These are phyloP conservation scores for Rhagophthalmus giganteus DNA, from an alignment of 2,888 invertebrate genomes.

Conservation along the genomic window DNA sequence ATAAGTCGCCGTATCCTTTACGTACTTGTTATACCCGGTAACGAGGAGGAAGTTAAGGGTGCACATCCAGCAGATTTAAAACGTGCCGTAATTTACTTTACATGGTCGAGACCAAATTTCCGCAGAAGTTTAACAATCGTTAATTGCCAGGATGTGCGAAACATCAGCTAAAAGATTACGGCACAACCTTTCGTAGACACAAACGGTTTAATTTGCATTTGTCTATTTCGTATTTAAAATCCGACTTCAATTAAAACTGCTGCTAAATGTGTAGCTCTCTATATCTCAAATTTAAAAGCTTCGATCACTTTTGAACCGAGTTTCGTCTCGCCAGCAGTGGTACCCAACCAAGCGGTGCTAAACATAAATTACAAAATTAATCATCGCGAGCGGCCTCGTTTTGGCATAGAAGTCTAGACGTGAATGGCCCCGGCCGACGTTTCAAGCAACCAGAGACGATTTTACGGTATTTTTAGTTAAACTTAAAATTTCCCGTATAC, in stretches of 20 bases:
- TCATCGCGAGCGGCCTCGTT: constrained; percentile 30
- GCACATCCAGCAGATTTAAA: too few relatives aligned
- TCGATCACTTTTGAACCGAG: constrained; percentile 7
- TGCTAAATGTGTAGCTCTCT: not conserved
- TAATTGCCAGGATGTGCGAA: too few relatives aligned
- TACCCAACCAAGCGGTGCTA: constrained; percentile 24
- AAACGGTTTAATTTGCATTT: too few relatives aligned
- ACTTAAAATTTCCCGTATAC: constrained; percentile 2
- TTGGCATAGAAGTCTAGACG: constrained; percentile 28
- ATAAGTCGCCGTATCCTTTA: too few relatives aligned
- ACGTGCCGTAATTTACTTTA: too few relatives aligned
- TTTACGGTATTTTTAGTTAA: constrained; percentile 25
- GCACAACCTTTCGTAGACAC: too few relatives aligned
- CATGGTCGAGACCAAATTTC: too few relatives aligned
- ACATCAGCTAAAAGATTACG: too few relatives aligned
- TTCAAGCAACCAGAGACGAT: constrained; percentile 23
- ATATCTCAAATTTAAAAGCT: constrained; percentile 9
- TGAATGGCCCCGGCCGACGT: constrained; percentile 25
- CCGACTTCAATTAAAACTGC: not conserved
- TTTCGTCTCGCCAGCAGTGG: constrained; percentile 14
- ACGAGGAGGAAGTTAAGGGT: too few relatives aligned
- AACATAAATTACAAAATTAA: constrained; percentile 31
- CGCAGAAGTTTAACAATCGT: too few relatives aligned
- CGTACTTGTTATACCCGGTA: too few relatives aligned
- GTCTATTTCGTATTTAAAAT: too few relatives aligned